Percentiles rank a stretch among this genome's conserved stretches.
phyloP scores from a whole-genome alignment of 2,888 invertebrate species.

The Yponomeuta evonymella region DNA sequence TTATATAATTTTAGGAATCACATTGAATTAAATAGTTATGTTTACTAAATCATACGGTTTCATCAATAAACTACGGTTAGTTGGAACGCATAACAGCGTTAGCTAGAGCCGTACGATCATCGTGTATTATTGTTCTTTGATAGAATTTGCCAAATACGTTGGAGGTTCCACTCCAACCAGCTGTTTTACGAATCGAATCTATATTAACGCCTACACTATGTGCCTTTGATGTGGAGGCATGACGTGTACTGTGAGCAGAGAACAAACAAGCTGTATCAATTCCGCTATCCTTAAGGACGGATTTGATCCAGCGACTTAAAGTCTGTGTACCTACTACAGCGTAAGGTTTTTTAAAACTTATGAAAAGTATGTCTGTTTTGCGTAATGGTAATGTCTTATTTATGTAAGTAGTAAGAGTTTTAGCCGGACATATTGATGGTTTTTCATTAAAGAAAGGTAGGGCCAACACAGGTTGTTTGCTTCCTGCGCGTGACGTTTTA shows the following conservation, averaged over 20 bases:
- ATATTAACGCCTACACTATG: conserved; percentile 14
- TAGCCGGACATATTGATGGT: conserved; percentile 22
- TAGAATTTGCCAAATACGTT: conserved; percentile 8
- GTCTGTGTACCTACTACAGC: neutral
- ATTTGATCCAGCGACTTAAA: conserved; percentile 7
- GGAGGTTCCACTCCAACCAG: conserved; percentile 15
- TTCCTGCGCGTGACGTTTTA: conserved; percentile 19
- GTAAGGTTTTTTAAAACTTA: conserved; percentile 22
- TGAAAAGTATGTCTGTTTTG: conserved; percentile 13
- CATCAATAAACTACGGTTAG: no score
- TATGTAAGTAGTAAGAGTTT: conserved; percentile 12
- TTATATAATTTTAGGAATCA: no score
- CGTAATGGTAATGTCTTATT: conserved; percentile 9
- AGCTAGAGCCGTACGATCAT: no score
- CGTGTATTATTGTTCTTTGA: neutral
- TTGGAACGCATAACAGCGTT: no score
- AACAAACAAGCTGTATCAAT: neutral
- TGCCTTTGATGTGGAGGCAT: conserved; percentile 7
- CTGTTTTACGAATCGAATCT: conserved; percentile 12
- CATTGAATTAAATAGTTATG: no score
- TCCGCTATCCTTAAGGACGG: neutral
- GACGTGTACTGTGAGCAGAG: conserved; percentile 9
- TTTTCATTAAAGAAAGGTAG: conserved; percentile 13
- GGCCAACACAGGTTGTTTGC: conserved; percentile 15
- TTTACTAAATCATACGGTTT: no score